These are phyloP conservation scores for Probaryconus sp. DNA, from an alignment of 1,140 invertebrate genomes.

Conservation along the genomic window DNA sequence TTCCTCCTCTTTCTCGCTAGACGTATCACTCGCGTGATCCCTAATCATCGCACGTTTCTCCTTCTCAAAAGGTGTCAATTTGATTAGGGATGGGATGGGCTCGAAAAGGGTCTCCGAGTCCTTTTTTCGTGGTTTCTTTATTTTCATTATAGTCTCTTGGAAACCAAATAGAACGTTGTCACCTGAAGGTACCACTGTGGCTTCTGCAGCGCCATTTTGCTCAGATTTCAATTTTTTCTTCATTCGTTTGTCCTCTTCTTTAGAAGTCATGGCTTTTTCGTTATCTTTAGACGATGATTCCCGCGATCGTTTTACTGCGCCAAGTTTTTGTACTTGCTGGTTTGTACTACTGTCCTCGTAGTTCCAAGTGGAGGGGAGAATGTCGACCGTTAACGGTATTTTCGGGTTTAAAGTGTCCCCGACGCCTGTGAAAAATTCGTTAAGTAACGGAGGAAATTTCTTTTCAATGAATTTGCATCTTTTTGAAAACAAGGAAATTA, in stretches of 20 bases:
- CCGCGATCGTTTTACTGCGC: conserved; percentile 20
- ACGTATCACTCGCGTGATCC: conserved; percentile 8
- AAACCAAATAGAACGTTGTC: conserved; percentile 57
- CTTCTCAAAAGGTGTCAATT: conserved; percentile 57
- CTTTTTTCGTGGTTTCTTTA: conserved; percentile 34
- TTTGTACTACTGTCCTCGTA: conserved; percentile 40
- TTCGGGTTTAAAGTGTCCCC: conserved; percentile 8
- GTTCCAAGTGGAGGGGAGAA: conserved; percentile 11
- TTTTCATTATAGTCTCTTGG: conserved; percentile 45
- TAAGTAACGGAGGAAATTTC: no score
- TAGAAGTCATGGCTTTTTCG: not conserved
- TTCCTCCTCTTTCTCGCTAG: conserved; percentile 20
- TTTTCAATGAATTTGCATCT: no score
- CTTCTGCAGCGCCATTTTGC: not conserved
- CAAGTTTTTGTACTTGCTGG: conserved; percentile 9
- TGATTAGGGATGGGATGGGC: conserved; percentile 49
- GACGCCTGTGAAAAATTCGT: conserved; percentile 28
- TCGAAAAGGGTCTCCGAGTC: conserved; percentile 26
- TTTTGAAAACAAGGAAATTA: no score
- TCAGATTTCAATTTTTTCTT: conserved; percentile 34
- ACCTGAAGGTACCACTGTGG: not conserved
- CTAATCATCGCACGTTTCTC: conserved; percentile 58
- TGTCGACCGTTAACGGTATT: not conserved
- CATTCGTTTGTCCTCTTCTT: conserved; percentile 20
- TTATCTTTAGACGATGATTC: conserved; percentile 11